Base-by-base conservation (phyloP, 64 coral and sea anemone genomes). In the Platygyra sinensis region DNA sequence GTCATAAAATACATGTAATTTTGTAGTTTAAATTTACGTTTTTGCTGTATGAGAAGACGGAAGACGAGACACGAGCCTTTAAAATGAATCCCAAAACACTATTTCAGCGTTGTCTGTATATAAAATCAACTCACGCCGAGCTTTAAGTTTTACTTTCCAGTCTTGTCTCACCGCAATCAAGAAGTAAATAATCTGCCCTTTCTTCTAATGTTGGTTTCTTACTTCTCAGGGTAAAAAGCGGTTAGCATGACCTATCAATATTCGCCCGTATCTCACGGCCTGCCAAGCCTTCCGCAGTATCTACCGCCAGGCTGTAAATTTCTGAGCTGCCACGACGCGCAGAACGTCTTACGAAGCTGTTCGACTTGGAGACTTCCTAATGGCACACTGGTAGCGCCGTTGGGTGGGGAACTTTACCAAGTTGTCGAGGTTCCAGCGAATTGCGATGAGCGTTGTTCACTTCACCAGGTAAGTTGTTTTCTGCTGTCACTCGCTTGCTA, bases 381-480 rank as follows among this genome's bases (percentile, higher is more conserved):
- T 28, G 95, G 95, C 2, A 94, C 95, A 8, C 28, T 97, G 10
- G 79, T 97, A 4, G 83, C 95, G 0, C 95, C 95, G 2, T 59
- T 97, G 46, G 95, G 95, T 17, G 92, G 95, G 3, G 95, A 97
- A 24, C 82, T 97, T 10, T 97, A 97, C 42, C 95, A 97, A 94
- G 95, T 97, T 10, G 78, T 97, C 5, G 95, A 97, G 39, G 76
- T 97, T 60, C 95, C 95, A 13, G 63, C 92, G 7, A 91, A 86
- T n/a, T 97, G 95, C 46, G 95, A 87, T 60, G 95, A 97, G 31
- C 83, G 85, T 9, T 97, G 95, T 24, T 83, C 91, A 60, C 16
- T 83, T 50, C 69, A 67, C 36, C 82, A 97, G 77, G 93, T 74
- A 79, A 72, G 88, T 94, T 20, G 30, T 24, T 25, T 29, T 52